A percentile compares a stretch with the other conserved stretches of the same genome.
Conservation (phyloP, 2,888 invertebrate genomes). For the Phaonia tiefii region DNA sequence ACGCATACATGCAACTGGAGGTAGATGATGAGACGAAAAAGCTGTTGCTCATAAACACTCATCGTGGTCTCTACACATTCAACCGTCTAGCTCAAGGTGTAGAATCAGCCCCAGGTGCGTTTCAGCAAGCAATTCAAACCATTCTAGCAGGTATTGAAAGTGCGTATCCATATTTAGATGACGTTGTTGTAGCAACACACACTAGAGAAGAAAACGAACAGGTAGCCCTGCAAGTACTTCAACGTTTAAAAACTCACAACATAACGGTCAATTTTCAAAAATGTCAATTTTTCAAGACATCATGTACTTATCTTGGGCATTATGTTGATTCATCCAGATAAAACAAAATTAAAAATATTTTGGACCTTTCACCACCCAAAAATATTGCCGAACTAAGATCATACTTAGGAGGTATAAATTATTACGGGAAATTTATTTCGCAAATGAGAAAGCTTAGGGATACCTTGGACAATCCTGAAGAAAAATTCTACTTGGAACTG, state of each 20-base stretch:
- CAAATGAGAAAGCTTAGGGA: constrained; percentile 45
- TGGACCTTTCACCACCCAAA: constrained; percentile 57
- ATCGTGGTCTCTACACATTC: constrained; percentile 49
- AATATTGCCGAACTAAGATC: constrained; percentile 61
- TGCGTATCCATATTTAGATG: constrained; percentile 59
- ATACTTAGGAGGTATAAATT: constrained; percentile 63
- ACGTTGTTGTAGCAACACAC: constrained; percentile 62
- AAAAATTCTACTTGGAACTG: constrained; percentile 48
- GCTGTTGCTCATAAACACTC: constrained; percentile 65
- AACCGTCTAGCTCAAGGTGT: constrained; percentile 39
- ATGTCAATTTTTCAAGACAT: constrained; percentile 59
- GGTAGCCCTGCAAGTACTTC: constrained; percentile 47
- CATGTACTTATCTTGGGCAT: constrained; percentile 46
- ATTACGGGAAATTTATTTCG: constrained; percentile 63
- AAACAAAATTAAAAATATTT: too few relatives aligned
- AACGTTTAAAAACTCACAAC: not conserved
- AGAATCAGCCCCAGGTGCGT: constrained; percentile 66
- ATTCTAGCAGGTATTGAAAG: constrained; percentile 55
- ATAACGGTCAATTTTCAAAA: constrained; percentile 50
- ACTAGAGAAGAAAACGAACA: constrained; percentile 50
- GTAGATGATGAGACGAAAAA: constrained; percentile 64
- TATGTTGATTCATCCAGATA: too few relatives aligned
- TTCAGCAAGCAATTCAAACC: constrained; percentile 64
- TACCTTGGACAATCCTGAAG: constrained; percentile 54
- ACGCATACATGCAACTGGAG: constrained; percentile 68